Base-by-base conservation (phyloP, 2,797 vertebrate genomes). In the Taenioides sp. region DNA sequence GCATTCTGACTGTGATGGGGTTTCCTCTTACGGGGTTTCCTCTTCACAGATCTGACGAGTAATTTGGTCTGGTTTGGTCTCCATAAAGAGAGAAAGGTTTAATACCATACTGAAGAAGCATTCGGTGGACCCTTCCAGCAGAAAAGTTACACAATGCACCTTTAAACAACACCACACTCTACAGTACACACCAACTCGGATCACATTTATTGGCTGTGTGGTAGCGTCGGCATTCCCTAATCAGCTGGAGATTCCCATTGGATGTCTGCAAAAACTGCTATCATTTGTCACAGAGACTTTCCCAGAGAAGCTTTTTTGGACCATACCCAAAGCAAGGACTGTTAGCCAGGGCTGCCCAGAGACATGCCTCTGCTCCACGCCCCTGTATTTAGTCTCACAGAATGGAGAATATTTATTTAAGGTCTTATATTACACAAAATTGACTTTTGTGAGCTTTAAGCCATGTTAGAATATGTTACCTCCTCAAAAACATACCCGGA, bases 231-330 rank as follows among this genome's bases (percentile, higher is more conserved):
- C 10, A 0, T 63, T 28, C 58, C 43, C 28, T 72, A 70, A 80
- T 84, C 82, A 80, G 77, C 72, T 73, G 64, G 57, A 60, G 73
- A 78, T 73, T 83, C 82, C 71, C 67, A 52, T 73, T 54, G 78
- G 78, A 78, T 23, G 50, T 59, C n/a, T 57, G 57, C 34, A 72
- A 77, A 75, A 70, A 67, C 76, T 70, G 73, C 61, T 40, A 67
- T 81, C 69, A 84, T 90, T 83, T 25, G 78, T 84, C 79, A 80
- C 18, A 58, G 34, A 62, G 54, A 43, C 80, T 85, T 88, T 87
- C 85, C 80, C 86, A 88, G 82, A 80, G 85, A 86, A 84, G 67
- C 23, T 17, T 55, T 17, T 55, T 67, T 87, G 85, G 75, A 77
- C 37, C 70, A 70, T 69, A 74, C 61, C 84, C 80, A 80, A 82